These are phyloP conservation scores for Daphoenositta chrysoptera DNA, from an alignment of 2,113 vertebrate genomes.

Conservation along the genomic window DNA sequence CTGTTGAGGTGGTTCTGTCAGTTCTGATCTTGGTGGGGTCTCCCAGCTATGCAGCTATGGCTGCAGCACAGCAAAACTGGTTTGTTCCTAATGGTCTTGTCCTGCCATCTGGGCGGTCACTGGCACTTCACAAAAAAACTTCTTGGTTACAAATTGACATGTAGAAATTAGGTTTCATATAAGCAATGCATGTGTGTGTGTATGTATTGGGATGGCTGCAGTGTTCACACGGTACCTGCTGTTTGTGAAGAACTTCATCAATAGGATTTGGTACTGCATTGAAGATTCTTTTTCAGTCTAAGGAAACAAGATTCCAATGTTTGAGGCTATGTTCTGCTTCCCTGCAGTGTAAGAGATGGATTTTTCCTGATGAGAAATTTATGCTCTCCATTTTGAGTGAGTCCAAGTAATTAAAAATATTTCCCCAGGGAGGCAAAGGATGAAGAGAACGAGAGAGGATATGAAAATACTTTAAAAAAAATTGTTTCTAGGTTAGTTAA, in stretches of 20 bases:
- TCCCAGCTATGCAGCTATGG: not conserved
- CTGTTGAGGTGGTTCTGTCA: not conserved
- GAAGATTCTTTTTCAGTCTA: not conserved
- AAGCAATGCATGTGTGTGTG: not conserved
- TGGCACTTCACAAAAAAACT: not conserved
- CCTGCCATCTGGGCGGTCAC: not conserved
- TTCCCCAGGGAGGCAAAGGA: not conserved
- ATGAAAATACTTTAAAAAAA: not conserved
- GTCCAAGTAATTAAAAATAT: constrained; percentile 32
- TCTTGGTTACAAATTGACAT: not conserved
- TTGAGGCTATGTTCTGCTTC: not conserved
- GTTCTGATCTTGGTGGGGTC: not conserved
- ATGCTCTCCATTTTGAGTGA: not conserved
- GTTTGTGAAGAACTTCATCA: not conserved
- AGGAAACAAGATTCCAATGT: not conserved
- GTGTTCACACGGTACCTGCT: not conserved
- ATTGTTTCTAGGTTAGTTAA: constrained; percentile 6
- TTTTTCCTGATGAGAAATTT: constrained; percentile 1
- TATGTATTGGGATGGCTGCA: not conserved
- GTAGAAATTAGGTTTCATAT: not conserved
- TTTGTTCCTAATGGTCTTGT: not conserved
- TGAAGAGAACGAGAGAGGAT: not conserved
- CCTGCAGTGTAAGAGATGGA: not conserved
- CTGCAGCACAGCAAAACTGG: not conserved
- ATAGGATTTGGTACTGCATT: not conserved